These are phyloP conservation scores for Mus spicilegus DNA, from an alignment of 2,113 vertebrate genomes.

Conservation along the genomic window DNA sequence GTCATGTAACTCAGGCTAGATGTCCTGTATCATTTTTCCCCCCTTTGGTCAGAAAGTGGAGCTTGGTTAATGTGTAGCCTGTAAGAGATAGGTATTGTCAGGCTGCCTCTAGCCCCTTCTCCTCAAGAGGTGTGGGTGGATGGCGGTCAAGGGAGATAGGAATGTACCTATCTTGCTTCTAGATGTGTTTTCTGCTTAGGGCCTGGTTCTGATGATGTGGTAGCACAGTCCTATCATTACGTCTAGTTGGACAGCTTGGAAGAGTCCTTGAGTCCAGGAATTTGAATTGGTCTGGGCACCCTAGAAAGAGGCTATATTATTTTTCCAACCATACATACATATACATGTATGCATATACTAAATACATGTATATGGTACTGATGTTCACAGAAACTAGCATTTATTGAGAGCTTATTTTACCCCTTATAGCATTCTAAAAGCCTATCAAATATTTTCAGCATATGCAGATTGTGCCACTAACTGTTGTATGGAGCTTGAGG, in stretches of 20 bases:
- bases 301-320: neutral
- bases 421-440: neutral
- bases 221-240: no score
- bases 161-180: no score
- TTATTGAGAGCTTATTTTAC: neutral
- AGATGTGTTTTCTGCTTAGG: neutral
- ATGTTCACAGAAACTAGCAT: neutral
- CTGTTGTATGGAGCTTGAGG: neutral
- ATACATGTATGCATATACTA: neutral
- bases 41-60: neutral
- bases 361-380: neutral
- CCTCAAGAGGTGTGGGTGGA: neutral
- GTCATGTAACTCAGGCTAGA: neutral
- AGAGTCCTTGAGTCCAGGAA: neutral
- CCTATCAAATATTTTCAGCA: neutral
- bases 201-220: neutral
- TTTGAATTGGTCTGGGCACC: neutral
- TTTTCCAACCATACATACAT: no score
- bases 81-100: neutral
- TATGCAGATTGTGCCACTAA: neutral
- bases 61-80: neutral
- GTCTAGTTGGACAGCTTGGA: neutral
- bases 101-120: neutral
- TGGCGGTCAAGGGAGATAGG: neutral
- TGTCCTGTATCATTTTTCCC: neutral